Evolutionary conservation across 2,113 vertebrate genomes (phyloP), one percentile per base, ranked within the genome.

Genomic region (Pandion haliaetus): DNA sequence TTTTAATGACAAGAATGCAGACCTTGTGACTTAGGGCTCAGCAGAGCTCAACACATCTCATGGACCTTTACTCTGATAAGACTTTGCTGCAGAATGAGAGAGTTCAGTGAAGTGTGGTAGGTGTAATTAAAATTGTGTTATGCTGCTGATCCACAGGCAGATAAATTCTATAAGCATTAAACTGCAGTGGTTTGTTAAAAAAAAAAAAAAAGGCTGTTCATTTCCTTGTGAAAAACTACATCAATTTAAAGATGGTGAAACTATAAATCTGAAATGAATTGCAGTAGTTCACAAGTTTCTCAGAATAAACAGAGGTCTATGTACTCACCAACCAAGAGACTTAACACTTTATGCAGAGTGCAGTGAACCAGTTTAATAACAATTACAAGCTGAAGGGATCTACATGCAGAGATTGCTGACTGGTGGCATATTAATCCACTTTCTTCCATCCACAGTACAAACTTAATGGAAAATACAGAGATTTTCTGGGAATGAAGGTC

Each of bases 51-150:
- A 86, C 72, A 90, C 45, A 97, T 93, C 74, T 63, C 55, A 80
- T 24, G 86, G 81, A 93, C 91, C n/a, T 73, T 94, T 82, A 38
- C 65, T 55, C 67, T 44, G 95, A 97, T 97, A 96, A 96, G 76
- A 57, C 90, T 88, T 90, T 82, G 49, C 74, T 86, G 85, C 49
- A 88, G 88, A 96, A 97, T 77, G 95, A 95, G 92, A 36, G 74
- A 94, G 91, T 52, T 94, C 80, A 82, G 76, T 83, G 42, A 49
- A 98, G 98, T 97, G 95, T 97, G 95, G 93, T 80, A 80, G 81
- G 80, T 95, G 67, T 96, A 98, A 98, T 98, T 98, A 98, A 98
- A 98, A 97, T 94, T 78, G 96, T 95, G 96, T 94, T 98, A 66
- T 8, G 92, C 61, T 44, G 72, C 92, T 95, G 96, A 98, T 98